These are phyloP conservation scores for Pollachius pollachius DNA, from an alignment of 2,113 vertebrate species.

Conservation along the genomic window DNA sequence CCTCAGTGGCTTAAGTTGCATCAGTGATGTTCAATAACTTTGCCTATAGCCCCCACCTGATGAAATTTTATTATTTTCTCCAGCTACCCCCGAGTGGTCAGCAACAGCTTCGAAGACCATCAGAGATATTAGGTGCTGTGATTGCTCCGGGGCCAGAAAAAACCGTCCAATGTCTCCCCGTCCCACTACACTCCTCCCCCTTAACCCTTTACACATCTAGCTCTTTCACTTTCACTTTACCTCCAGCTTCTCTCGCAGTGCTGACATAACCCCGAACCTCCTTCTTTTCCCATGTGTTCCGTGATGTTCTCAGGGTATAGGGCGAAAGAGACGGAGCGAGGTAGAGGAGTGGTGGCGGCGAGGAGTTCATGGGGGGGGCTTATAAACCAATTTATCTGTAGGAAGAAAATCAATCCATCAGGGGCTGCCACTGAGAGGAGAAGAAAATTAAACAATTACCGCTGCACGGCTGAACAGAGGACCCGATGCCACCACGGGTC, in stretches of 20 bases:
- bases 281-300: not conserved
- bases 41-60: conserved; percentile 9
- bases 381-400: conserved; percentile 40
- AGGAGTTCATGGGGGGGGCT: conserved; percentile 5
- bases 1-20: conserved; percentile 29
- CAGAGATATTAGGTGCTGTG: conserved; percentile 3
- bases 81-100: conserved; percentile 11
- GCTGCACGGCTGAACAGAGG: conserved; percentile 36
- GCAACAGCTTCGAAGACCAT: not conserved
- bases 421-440: conserved; percentile 31
- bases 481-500: conserved; percentile 38
- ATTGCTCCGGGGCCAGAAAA: conserved; percentile 21
- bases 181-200: not conserved
- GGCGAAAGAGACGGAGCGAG: no score
- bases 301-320: not conserved
- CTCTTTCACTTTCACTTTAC: no score
- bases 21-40: conserved; percentile 29
- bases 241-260: not conserved
- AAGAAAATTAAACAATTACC: conserved; percentile 60
- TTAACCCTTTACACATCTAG: conserved; percentile 6
- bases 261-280: not conserved
- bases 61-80: conserved; percentile 27
- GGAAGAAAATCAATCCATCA: conserved; percentile 57
- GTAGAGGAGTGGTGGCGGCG: no score
- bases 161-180: conserved; percentile 11